Percentiles rank a stretch among this genome's conserved stretches.
These are phyloP conservation scores for Nineta flava DNA, from an alignment of 2,888 invertebrate species.

Conservation along the genomic window DNA sequence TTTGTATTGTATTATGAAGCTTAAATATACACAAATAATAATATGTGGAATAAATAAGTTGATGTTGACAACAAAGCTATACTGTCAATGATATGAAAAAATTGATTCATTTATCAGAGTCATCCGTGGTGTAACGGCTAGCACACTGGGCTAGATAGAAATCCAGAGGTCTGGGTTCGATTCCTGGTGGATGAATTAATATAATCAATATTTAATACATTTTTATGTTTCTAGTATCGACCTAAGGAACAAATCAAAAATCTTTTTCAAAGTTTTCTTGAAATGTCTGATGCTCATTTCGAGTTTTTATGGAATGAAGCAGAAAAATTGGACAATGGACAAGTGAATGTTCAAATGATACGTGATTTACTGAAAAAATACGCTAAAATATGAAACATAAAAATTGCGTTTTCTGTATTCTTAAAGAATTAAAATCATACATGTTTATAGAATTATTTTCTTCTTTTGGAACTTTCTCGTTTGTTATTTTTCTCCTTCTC, in stretches of 20 bases:
- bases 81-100: no score
- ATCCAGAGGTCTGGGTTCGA: no score
- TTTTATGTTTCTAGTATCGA: constrained; percentile 18
- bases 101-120: no score
- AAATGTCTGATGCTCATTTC: constrained; percentile 32
- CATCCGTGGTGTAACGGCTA: no score
- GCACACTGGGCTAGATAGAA: neutral
- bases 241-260: constrained; percentile 23
- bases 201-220: neutral
- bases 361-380: constrained; percentile 18
- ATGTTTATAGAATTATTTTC: constrained; percentile 6
- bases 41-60: no score
- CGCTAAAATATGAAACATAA: neutral
- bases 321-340: constrained; percentile 31
- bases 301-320: constrained; percentile 34
- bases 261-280: constrained; percentile 35
- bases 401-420: constrained; percentile 25
- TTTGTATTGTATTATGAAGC: no score
- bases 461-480: constrained; percentile 13
- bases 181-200: neutral
- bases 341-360: constrained; percentile 39
- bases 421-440: constrained; percentile 1
- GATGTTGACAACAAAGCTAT: no score
- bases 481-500: constrained; percentile 9
- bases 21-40: no score